Conservation (phyloP, 2,113 vertebrate species). For the Lamprotornis superbus region DNA sequence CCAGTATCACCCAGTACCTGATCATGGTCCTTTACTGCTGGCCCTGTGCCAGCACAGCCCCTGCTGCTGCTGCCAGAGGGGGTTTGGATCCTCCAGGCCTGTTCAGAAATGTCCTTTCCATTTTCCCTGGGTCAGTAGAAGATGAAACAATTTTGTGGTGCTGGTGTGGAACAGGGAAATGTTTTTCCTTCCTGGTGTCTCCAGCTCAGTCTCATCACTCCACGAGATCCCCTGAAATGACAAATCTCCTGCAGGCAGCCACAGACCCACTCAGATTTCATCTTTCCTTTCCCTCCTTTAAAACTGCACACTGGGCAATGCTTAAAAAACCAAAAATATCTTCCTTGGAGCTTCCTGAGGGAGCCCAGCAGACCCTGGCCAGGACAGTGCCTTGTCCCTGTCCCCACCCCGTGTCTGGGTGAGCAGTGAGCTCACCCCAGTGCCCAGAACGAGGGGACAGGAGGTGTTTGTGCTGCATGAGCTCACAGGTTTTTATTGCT, state of each 20-base stretch:
- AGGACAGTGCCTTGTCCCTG: background rate
- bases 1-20: background rate
- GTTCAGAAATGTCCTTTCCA: fast-evolving
- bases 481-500: background rate
- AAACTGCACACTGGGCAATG: background rate
- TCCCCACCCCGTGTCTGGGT: fast-evolving
- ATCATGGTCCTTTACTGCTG: background rate
- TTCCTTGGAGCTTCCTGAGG: background rate
- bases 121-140: background rate
- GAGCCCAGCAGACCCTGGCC: background rate
- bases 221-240: background rate
- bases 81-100: background rate
- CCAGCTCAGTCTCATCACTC: background rate
- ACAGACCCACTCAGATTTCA: background rate
- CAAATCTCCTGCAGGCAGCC: background rate
- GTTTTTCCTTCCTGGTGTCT: background rate
- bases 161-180: background rate
- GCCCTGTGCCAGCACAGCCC: background rate
- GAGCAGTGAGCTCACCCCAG: background rate
- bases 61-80: background rate
- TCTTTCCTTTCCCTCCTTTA: background rate
- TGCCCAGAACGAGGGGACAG: background rate
- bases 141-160: background rate
- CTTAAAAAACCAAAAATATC: background rate
- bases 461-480: background rate